phyloP scores from a whole-genome alignment of 2,113 vertebrate species.

The Bothrops jararaca region DNA sequence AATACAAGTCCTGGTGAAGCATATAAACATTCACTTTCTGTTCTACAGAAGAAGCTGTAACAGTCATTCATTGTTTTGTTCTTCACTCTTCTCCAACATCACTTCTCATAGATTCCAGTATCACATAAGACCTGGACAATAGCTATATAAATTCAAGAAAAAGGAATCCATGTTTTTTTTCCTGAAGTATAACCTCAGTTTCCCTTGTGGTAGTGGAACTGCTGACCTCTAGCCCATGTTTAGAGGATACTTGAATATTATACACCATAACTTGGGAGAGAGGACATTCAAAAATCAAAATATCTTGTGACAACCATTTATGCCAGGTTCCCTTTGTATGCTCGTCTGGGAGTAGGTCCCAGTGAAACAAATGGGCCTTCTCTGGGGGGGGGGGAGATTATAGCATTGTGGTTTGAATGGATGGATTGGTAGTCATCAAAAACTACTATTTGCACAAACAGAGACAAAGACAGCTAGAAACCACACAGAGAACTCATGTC shows the following conservation, averaged over 20 bases:
- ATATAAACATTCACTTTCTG: not conserved
- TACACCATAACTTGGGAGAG: not conserved
- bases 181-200: not conserved
- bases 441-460: not conserved
- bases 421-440: not conserved
- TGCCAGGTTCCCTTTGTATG: not conserved
- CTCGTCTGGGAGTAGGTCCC: not conserved
- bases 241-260: not conserved
- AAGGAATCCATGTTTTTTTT: not conserved
- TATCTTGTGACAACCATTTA: not conserved
- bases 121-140: not conserved
- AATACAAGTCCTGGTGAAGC: not conserved
- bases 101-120: not conserved
- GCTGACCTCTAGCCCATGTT: not conserved
- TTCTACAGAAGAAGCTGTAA: not conserved
- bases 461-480: not conserved
- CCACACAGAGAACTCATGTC: not conserved
- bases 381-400: not conserved
- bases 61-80: not conserved
- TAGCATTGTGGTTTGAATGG: not conserved
- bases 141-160: not conserved
- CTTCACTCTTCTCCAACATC: not conserved
- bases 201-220: not conserved
- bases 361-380: not conserved
- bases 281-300: not conserved